These are phyloP conservation scores for Centropyge bicolor DNA, from an alignment of 2,797 vertebrate genomes.

Conservation along the genomic window DNA sequence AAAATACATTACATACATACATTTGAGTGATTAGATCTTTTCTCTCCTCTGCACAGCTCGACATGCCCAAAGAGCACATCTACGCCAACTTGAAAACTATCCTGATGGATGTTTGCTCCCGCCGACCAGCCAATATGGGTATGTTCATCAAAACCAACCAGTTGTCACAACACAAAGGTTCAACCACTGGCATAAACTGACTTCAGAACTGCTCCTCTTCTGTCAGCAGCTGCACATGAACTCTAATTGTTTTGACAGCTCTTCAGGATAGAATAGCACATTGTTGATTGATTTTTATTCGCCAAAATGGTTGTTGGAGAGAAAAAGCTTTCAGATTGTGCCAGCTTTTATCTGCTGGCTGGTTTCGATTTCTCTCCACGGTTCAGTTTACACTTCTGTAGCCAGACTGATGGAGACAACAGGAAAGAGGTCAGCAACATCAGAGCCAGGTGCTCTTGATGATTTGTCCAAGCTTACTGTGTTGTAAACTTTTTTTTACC, in stretches of 20 bases:
- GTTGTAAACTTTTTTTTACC: not conserved
- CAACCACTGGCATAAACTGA: not conserved
- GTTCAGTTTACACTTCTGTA: constrained; percentile 1
- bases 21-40: not conserved
- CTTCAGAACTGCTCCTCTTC: not conserved
- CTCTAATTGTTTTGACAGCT: not conserved
- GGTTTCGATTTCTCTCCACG: not conserved
- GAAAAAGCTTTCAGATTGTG: not conserved
- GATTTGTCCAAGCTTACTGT: not conserved
- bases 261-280: not conserved
- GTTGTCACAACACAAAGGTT: too few relatives aligned
- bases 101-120: constrained; percentile 87
- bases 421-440: not conserved
- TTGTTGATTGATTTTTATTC: not conserved
- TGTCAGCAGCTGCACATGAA: not conserved
- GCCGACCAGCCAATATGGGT: constrained; percentile 87
- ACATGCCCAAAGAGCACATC: constrained; percentile 91
- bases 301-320: not conserved
- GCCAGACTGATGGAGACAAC: not conserved
- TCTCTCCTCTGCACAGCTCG: constrained; percentile 82
- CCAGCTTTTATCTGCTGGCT: not conserved
- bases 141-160: constrained; percentile 44
- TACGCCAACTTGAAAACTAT: constrained; percentile 87
- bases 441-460: not conserved
- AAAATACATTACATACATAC: not conserved